Evolutionary conservation across 2,797 vertebrate genomes (phyloP), one percentile per base, ranked within the genome.

Genomic region (Muscicapa comitata): DNA sequence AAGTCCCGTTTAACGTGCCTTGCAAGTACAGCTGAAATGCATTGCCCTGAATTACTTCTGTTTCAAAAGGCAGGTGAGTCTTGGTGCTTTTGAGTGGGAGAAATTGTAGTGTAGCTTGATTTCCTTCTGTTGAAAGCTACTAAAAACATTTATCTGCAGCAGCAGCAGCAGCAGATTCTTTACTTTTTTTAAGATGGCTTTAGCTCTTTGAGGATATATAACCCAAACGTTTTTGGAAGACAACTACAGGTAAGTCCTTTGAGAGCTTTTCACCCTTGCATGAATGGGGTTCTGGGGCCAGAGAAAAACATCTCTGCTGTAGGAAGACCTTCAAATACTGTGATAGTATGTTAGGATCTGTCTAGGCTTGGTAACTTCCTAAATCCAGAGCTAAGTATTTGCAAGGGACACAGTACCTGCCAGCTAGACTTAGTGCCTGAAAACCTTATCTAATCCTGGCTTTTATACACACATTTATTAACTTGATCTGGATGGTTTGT

Each of bases 41-140:
- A 24, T 71, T 93, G 78, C 63, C 38, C 75, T 88, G 26, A 74
- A 86, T 86, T 67, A 73, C 28, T 91, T 93, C 71, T 91, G 59
- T 89, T 91, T 82, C 55, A 89, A 78, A 62, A 92, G 71, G 80
- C 51, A 87, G 73, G 65, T 90, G 86, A 24, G 21, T 11, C 24
- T 24, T 0, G 0, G 3, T 12, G 48, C 33, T 57, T 11, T 37
- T 5, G 48, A 28, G 19, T 18, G 35, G 37, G 50, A 37, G 66
- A 24, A 59, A 3, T 18, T 53, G 45, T 1, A 25, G 1, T 40
- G 23, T 3, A n/a, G 59, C 0, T 82, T 71, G 13, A 2, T 2
- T 61, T 0, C 0, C 0, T 20, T 86, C 5, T 57, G 1, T 37
- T n/a, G 38, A 37, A 72, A 58, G 11, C 7, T 4, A 48, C 6